Evolutionary conservation across 35 echinoderm and acorn worm species (phyloP).

Genomic region (Holothuria glaberrima): DNA sequence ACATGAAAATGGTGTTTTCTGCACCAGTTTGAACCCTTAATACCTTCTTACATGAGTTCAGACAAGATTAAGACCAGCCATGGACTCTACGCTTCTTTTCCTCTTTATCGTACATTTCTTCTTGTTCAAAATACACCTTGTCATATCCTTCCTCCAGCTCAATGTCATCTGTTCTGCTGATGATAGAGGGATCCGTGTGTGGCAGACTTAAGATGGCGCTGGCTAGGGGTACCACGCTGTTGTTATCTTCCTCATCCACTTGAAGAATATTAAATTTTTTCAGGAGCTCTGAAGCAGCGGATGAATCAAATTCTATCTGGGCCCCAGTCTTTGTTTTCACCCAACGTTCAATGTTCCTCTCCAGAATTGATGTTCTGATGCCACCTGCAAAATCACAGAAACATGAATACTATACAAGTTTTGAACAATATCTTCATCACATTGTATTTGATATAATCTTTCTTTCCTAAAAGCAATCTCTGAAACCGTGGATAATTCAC

Average conservation of each 20-base stretch:
- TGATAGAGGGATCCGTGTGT: constrained; percentile 69
- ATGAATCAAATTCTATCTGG: constrained; percentile 73
- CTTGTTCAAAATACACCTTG: constrained; percentile 74
- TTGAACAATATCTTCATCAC: too few species aligned
- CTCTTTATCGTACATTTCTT: constrained; percentile 78
- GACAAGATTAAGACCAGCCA: constrained; percentile 70
- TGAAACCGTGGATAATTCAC: too few species aligned
- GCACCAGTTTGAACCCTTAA: too few species aligned
- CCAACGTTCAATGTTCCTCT: constrained; percentile 87
- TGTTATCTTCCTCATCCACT: constrained; percentile 67
- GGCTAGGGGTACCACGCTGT: constrained; percentile 69
- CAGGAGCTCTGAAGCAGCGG: constrained; percentile 69
- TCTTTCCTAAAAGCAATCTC: too few species aligned
- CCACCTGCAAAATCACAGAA: constrained; percentile 60
- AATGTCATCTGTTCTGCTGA: constrained; percentile 72
- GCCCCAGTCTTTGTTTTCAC: constrained; percentile 73
- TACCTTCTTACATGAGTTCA: too few species aligned
- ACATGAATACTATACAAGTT: too few species aligned
- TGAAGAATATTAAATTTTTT: constrained; percentile 74
- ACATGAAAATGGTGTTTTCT: too few species aligned
- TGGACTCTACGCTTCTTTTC: constrained; percentile 72
- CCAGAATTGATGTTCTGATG: constrained; percentile 64
- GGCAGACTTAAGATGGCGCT: constrained; percentile 78
- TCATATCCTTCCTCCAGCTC: constrained; percentile 93
- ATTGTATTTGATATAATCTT: too few species aligned